A percentile compares a stretch with the other conserved stretches of the same genome.
Evolutionary conservation across 2,113 vertebrate genomes (phyloP).

Genomic region (Catharus fuscescens): DNA sequence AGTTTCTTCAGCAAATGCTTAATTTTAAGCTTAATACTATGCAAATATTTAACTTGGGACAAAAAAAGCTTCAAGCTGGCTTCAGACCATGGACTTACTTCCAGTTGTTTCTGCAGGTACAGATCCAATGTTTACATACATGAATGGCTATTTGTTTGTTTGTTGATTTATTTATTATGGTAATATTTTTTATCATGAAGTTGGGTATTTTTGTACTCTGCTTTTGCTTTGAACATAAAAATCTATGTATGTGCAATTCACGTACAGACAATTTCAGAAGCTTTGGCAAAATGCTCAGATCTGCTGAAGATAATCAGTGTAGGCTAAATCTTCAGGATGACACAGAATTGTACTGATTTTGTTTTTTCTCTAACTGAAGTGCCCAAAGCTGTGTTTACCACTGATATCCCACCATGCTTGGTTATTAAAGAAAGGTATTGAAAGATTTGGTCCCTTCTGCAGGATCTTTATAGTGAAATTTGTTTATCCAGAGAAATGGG

Average conservation of each 20-base stretch:
- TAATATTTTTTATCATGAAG: neutral
- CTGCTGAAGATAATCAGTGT: neutral
- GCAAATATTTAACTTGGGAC: conserved; percentile 57
- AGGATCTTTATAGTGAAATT: neutral
- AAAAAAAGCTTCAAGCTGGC: conserved; percentile 39
- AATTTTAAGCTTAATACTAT: conserved; percentile 58
- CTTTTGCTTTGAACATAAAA: neutral
- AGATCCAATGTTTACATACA: neutral
- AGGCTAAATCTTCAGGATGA: neutral
- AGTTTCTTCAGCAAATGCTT: conserved; percentile 45
- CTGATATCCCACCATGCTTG: neutral
- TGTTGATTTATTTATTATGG: neutral
- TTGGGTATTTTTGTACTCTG: neutral
- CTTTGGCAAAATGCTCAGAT: neutral
- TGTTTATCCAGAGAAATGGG: neutral
- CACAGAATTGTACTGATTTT: neutral
- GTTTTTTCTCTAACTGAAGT: neutral
- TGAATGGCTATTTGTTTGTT: neutral
- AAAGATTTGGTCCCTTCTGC: neutral
- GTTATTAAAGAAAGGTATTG: neutral
- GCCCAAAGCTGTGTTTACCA: neutral
- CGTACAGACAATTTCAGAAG: neutral
- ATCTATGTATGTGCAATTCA: neutral
- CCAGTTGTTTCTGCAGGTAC: conserved; percentile 48
- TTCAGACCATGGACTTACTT: neutral